Evolutionary conservation across 2,797 vertebrate species (phyloP), one percentile per base, ranked within the genome.

Genomic region (Orestias chungarensis): DNA sequence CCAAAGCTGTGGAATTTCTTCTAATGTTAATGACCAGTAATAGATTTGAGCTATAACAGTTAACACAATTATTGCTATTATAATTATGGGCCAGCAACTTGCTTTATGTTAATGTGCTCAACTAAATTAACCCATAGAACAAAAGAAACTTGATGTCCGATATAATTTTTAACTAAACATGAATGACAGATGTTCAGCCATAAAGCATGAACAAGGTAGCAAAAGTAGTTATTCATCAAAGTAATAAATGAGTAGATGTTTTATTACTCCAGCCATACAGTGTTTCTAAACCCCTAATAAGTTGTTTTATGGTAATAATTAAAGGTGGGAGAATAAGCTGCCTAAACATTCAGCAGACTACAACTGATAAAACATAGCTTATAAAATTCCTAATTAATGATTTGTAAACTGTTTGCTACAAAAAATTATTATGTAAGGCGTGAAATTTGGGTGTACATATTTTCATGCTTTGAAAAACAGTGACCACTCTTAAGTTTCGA

Each of bases 1-100:
- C 20, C 61, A 23, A 72, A 83, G 57, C 73, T 69, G 70, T 65
- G 79, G 61, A n/a, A 84, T 85, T 72, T 68, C 27, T 64, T 72
- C 25, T 33, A 70, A 61, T 57, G 83, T 81, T 71, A 68, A 64
- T 27, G 52, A 44, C 49, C 3, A 47, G 42, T 71, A 71, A 68
- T 1, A 52, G 50, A 78, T 70, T 70, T 43, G 31, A 5, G 9
- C 23, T 9, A 44, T 42, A 47, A 35, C 5, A 43, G 14, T 50
- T 62, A 76, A 44, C 68, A 71, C 44, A 75, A 78, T 80, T 64
- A 54, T 72, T 44, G 20, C 15, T 72, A 2, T 69, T 70, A n/a
- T n/a, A 14, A 69, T 11, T 65, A 23, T 38, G 46, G 65, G 25
- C 62, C 69, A 40, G 12, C 12, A 52, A 18, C 17, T 6, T 14